phyloP scores from a whole-genome alignment of 2,888 invertebrate species.

The Nineta flava region DNA sequence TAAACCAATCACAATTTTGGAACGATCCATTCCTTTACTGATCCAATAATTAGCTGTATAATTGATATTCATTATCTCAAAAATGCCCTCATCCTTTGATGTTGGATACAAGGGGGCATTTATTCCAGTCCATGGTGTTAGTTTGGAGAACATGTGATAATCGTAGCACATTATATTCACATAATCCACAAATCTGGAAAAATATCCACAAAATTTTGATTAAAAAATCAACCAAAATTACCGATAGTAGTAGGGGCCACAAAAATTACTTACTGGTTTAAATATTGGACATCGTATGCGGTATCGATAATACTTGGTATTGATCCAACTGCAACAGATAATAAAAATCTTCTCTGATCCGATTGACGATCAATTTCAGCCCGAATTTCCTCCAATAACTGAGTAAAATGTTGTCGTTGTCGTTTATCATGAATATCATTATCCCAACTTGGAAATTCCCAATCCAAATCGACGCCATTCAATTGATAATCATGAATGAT shows the following conservation, averaged over 20 bases:
- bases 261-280: constrained; percentile 57
- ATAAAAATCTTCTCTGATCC: constrained; percentile 38
- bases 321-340: constrained; percentile 69
- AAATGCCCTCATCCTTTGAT: constrained; percentile 40
- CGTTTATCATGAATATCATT: constrained; percentile 22
- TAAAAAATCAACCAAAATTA: not conserved
- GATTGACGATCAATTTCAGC: constrained; percentile 39
- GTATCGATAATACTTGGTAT: constrained; percentile 55
- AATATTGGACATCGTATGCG: constrained; percentile 61
- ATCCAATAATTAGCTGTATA: constrained; percentile 67
- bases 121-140: constrained; percentile 66
- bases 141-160: constrained; percentile 61
- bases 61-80: constrained; percentile 62
- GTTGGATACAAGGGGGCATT: constrained; percentile 65
- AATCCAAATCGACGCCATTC: constrained; percentile 66
- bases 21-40: constrained; percentile 52
- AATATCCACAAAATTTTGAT: constrained; percentile 5
- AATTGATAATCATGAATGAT: constrained; percentile 35
- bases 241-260: no score
- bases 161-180: constrained; percentile 88
- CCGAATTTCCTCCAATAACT: constrained; percentile 56
- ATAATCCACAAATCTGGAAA: constrained; percentile 54
- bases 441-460: constrained; percentile 68
- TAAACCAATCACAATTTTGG: constrained; percentile 69
- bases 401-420: constrained; percentile 58